A percentile compares a stretch with the other conserved stretches of the same genome.
These are phyloP conservation scores for Nymphalis polychloros DNA, from an alignment of 2,888 invertebrate species.

Conservation along the genomic window DNA sequence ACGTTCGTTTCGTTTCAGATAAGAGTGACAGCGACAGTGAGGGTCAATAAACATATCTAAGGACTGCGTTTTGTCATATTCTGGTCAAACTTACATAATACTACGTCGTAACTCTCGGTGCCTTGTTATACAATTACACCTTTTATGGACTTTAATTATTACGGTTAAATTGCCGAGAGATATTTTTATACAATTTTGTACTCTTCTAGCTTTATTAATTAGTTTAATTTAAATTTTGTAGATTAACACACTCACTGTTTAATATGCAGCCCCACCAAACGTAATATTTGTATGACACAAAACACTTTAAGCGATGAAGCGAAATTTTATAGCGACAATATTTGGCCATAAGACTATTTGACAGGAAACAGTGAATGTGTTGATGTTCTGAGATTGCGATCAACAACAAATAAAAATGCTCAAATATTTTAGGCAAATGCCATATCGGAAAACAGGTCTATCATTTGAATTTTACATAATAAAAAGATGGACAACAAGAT, in stretches of 20 bases:
- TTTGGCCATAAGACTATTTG: slow-evolving; percentile 12
- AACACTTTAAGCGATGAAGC: slow-evolving; percentile 19
- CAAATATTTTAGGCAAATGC: slow-evolving; percentile 77
- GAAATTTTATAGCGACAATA: slow-evolving; percentile 51
- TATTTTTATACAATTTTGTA: slow-evolving; percentile 60
- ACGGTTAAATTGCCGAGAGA: slow-evolving; percentile 32
- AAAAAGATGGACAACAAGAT: slow-evolving; percentile 49
- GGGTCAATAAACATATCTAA: slow-evolving; percentile 86
- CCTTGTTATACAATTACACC: slow-evolving; percentile 41
- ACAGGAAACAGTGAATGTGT: slow-evolving; percentile 77
- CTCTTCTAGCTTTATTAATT: slow-evolving; percentile 72
- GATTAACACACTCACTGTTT: slow-evolving; percentile 82
- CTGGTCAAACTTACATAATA: slow-evolving; percentile 81
- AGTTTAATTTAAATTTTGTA: slow-evolving; percentile 60
- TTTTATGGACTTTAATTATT: slow-evolving; percentile 11
- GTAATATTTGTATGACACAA: slow-evolving; percentile 49
- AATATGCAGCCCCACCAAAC: slow-evolving; percentile 72
- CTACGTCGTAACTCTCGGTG: slow-evolving; percentile 64
- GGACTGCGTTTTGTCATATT: slow-evolving; percentile 74
- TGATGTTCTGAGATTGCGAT: slow-evolving; percentile 70
- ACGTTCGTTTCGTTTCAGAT: slow-evolving; percentile 79
- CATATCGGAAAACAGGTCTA: slow-evolving; percentile 63
- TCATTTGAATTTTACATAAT: slow-evolving; percentile 29
- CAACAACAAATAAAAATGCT: slow-evolving; percentile 73
- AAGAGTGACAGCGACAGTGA: slow-evolving; percentile 97